These are phyloP conservation scores for Crematogaster levior DNA, from an alignment of 2,888 invertebrate species.

Conservation along the genomic window DNA sequence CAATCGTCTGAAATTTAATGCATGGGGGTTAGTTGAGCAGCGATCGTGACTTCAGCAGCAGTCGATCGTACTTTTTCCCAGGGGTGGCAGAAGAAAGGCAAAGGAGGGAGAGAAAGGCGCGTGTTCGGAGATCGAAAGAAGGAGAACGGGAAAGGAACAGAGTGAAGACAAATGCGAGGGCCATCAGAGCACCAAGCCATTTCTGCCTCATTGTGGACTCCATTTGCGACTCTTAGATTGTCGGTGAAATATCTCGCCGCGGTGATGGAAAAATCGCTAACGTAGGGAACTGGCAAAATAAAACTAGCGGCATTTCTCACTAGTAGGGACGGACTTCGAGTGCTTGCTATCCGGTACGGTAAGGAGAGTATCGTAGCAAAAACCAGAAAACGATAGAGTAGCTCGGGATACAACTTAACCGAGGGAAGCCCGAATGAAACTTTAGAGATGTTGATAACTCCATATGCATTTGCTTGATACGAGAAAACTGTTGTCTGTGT, in stretches of 20 bases:
- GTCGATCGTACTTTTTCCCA: conserved; percentile 49
- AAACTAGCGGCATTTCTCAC: conserved; percentile 85
- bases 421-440: conserved; percentile 81
- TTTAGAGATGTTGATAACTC: conserved; percentile 83
- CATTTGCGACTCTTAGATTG: conserved; percentile 86
- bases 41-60: conserved; percentile 32
- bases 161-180: conserved; percentile 82
- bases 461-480: conserved; percentile 71
- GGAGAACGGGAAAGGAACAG: conserved; percentile 71
- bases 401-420: conserved; percentile 67
- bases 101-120: conserved; percentile 60
- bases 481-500: background rate
- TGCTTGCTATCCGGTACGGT: conserved; percentile 58
- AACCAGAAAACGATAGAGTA: conserved; percentile 82
- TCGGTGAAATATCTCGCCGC: conserved; percentile 84
- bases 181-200: conserved; percentile 83
- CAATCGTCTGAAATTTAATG: conserved; percentile 39
- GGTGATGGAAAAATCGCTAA: conserved; percentile 85
- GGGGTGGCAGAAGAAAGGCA: conserved; percentile 40
- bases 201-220: conserved; percentile 85
- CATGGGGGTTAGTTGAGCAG: conserved; percentile 32
- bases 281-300: conserved; percentile 84
- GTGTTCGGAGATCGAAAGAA: conserved; percentile 63
- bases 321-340: conserved; percentile 61
- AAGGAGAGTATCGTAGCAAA: conserved; percentile 73